Evolutionary conservation across 2,888 invertebrate species (phyloP).

Genomic region (Diabrotica balteata): DNA sequence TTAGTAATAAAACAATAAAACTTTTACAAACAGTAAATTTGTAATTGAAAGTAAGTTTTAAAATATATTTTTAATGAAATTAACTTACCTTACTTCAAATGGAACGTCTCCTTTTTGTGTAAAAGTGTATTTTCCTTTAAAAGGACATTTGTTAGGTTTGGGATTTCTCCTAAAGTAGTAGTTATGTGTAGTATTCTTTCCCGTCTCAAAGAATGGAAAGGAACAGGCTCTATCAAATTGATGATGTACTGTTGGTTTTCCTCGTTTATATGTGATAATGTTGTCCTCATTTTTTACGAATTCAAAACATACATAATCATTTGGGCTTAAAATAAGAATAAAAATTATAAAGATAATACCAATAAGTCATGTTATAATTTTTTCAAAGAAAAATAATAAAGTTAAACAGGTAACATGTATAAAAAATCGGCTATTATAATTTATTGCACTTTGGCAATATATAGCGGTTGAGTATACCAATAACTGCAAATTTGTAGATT

Average conservation of each 20-base stretch:
- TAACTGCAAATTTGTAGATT: too few species aligned
- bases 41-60: too few species aligned
- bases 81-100: constrained; percentile 76
- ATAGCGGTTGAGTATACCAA: too few species aligned
- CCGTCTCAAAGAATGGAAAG: constrained; percentile 89
- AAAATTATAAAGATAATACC: constrained; percentile 4
- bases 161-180: constrained; percentile 87
- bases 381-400: too few species aligned
- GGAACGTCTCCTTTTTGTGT: constrained; percentile 88
- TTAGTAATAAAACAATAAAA: too few species aligned
- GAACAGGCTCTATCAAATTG: constrained; percentile 93
- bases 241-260: constrained; percentile 86
- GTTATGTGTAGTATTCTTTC: constrained; percentile 86
- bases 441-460: too few species aligned
- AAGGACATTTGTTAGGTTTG: constrained; percentile 90
- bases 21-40: too few species aligned
- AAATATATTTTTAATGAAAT: too few species aligned
- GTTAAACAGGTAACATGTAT: too few species aligned
- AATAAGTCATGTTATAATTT: not conserved
- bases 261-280: constrained; percentile 88
- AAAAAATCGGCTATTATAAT: too few species aligned
- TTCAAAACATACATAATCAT: constrained; percentile 96
- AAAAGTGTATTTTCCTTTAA: constrained; percentile 96
- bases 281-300: constrained; percentile 96
- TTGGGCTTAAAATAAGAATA: constrained; percentile 72